A percentile compares a stretch with the other conserved stretches of the same genome.
phyloP scores from a whole-genome alignment of 2,113 vertebrate genomes.

The Corythornis cristatus region DNA sequence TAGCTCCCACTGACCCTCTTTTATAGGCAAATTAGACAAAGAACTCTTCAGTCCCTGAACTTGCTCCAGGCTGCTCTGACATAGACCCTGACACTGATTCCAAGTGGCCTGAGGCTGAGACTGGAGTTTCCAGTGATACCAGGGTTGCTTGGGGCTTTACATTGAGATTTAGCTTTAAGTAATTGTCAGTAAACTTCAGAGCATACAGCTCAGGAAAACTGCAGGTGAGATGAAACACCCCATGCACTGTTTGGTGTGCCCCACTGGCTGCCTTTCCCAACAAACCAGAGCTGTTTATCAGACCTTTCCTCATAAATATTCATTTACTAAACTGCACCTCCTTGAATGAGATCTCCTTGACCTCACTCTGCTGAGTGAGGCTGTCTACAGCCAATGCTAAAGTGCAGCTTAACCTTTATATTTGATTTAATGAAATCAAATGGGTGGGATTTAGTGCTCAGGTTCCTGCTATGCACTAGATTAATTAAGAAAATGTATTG shows the following conservation, averaged over 20 bases:
- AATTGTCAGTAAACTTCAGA: neutral
- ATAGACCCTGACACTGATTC: neutral
- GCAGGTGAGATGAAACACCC: neutral
- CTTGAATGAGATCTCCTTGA: neutral
- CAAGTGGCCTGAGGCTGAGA: neutral
- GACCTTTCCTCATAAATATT: neutral
- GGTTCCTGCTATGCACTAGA: slow-evolving; percentile 40
- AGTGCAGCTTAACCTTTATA: slow-evolving; percentile 56
- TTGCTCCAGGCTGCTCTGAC: neutral
- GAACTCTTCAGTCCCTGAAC: neutral
- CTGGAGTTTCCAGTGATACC: neutral
- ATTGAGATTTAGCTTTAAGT: neutral
- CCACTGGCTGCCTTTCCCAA: neutral
- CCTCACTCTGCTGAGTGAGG: neutral
- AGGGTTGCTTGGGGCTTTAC: neutral
- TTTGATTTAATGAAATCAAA: slow-evolving; percentile 56
- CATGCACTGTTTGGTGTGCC: neutral
- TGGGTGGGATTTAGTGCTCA: slow-evolving; percentile 56
- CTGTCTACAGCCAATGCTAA: slow-evolving; percentile 25
- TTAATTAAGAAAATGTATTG: slow-evolving; percentile 67
- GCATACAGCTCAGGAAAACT: neutral
- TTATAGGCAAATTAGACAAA: neutral
- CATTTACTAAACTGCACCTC: neutral
- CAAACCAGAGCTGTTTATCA: neutral
- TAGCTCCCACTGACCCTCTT: neutral